Evolutionary conservation across 2,888 invertebrate genomes (phyloP).

Genomic region (Bimastos eiseni): DNA sequence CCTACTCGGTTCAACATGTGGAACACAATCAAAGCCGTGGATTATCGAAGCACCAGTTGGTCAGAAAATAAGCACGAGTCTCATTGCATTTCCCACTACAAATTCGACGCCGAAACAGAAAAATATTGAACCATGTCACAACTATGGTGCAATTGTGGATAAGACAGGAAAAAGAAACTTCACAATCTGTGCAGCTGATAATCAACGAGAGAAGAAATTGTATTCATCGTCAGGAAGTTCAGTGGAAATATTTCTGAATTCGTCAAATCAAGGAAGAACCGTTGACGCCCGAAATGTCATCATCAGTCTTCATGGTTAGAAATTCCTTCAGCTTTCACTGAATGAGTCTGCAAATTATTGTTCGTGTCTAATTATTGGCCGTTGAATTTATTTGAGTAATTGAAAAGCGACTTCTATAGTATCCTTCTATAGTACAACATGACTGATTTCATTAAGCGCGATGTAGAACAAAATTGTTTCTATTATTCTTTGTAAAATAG

Average conservation of each 20-base stretch:
- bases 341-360: too few species aligned
- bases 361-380: too few species aligned
- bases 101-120: neutral
- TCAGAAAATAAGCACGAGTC: neutral
- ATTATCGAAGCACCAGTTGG: slow-evolving; percentile 23
- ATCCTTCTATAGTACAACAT: too few species aligned
- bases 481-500: too few species aligned
- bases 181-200: neutral
- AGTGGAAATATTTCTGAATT: neutral
- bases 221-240: neutral
- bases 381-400: too few species aligned
- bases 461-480: too few species aligned
- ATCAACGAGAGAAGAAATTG: neutral
- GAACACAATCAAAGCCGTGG: slow-evolving; percentile 8
- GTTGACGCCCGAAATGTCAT: neutral
- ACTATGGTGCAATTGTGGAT: neutral
- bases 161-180: neutral
- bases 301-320: neutral
- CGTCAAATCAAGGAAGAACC: neutral
- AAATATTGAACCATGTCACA: neutral
- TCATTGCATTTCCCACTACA: neutral
- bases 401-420: too few species aligned
- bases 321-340: neutral
- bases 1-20: slow-evolving; percentile 9
- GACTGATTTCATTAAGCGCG: too few species aligned